Evolutionary conservation across 2,797 vertebrate species (phyloP), one percentile per base, ranked within the genome.

Genomic region (Pipistrellus pygmaeus): DNA sequence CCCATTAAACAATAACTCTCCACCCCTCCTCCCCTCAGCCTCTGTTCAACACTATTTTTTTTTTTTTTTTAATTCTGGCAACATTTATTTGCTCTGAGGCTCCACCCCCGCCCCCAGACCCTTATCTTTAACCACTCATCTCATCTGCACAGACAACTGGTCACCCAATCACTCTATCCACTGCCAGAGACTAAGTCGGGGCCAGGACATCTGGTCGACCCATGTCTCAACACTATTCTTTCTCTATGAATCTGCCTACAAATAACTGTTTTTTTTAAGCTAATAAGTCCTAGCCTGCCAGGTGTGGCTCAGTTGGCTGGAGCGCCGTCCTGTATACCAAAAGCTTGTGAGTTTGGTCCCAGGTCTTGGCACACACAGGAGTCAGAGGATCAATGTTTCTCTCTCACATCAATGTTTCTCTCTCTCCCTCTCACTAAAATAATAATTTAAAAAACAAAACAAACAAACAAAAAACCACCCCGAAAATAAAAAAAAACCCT

Each of bases 231-330:
- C 44, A 44, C 44, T 44, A 44, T 44, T 44, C 44, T 44, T 44
- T 11, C 66, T 73, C 60, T 46, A 18, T 23, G 62, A 68, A 66
- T 44, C 15, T 88, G 60, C 89, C 38, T 41, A n/a, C 0, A 1
- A 14, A 41, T 53, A 30, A 62, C 44, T 41, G 3, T 10, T 84
- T 91, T 91, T 20, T 77, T 13, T 55, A 93, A 93, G 48, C 69
- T 15, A 25, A 0, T 8, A 35, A 68, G 66, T 35, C 62, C 62
- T 20, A n/a, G n/a, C 2, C 66, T 68, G 8, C 18, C 32, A 4
- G 17, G 3, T 21, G 62, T 21, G 66, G 8, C 66, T 68, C n/a
- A 35, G 4, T 35, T 20, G 32, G 62, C 7, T 20, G 9, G 18
- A 35, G 66, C 0, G 4, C 4, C 32, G 1, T 17, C 66, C 66